Evolutionary conservation across 1,140 invertebrate species (phyloP), one percentile per base, ranked within the genome.

Genomic region (Drosophila ananassae): DNA sequence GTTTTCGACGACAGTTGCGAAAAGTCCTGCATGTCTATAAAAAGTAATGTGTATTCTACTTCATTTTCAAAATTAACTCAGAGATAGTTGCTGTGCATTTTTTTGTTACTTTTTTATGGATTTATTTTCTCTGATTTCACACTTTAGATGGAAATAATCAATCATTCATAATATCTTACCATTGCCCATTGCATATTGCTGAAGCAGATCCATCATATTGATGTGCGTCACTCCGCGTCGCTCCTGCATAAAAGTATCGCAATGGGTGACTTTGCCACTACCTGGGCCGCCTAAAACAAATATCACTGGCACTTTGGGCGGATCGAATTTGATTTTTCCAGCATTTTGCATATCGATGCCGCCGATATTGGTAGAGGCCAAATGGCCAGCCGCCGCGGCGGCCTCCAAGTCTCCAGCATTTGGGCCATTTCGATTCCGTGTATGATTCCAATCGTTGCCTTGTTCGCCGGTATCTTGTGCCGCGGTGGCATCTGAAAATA

Each of bases 181-280:
- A 91, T 97, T 97, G 72, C 97, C 96, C 81, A 97, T 94, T 54
- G 96, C 95, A 90, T 97, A 97, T 91, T 97, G 96, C 85, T 97
- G 96, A 54, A 97, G 93, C 9, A 97, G 93, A 91, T 97, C 96
- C 54, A 96, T 97, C 96, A 98, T 97, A 91, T 98, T 98, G 85
- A 98, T 97, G 92, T 98, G 97, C 17, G 95, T 95, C 46, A 97
- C 94, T 6, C 96, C 96, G 51, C 95, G 95, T 74, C 96, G 95
- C 92, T 97, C 96, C 93, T 97, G 95, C 93, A 96, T 96, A 57
- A 97, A 93, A 82, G 95, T 97, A 91, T 98, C 97, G 92, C 97
- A 97, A 92, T 98, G 97, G 83, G 97, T 97, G 94, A 97, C 97
- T 94, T 98, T 98, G 44, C 97, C 97, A 90, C 96, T 97, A 75